These are phyloP conservation scores for Pimpla rufipes DNA, from an alignment of 2,888 invertebrate species.

Conservation along the genomic window DNA sequence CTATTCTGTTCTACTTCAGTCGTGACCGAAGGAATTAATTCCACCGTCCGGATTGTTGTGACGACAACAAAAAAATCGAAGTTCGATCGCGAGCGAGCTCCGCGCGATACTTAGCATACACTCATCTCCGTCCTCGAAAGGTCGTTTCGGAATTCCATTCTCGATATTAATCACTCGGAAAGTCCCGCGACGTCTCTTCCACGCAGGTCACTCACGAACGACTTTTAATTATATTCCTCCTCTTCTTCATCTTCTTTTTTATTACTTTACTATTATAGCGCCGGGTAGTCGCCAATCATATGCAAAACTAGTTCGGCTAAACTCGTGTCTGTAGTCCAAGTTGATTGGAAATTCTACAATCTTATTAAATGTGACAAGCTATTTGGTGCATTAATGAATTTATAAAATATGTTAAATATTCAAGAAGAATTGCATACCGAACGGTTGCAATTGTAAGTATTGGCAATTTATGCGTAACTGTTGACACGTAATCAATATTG, in stretches of 20 bases:
- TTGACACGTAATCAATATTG: no score
- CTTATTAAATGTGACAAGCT: neutral
- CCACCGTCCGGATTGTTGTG: no score
- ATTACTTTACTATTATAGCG: neutral
- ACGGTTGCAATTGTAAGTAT: neutral
- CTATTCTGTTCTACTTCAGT: no score
- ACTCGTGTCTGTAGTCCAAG: neutral
- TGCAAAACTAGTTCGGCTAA: constrained; percentile 9
- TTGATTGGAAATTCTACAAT: neutral
- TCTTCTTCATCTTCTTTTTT: neutral
- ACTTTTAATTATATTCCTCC: constrained; percentile 1
- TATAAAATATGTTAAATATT: neutral
- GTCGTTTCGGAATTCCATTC: constrained; percentile 72
- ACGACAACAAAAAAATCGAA: constrained; percentile 11
- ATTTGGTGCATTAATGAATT: neutral
- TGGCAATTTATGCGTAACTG: neutral
- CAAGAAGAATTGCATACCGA: no score
- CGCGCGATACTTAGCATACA: constrained; percentile 8
- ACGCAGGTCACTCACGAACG: constrained; percentile 1
- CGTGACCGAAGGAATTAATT: no score
- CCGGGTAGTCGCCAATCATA: neutral
- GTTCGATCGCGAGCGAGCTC: constrained; percentile 5
- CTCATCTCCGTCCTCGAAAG: constrained; percentile 73
- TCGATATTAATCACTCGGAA: constrained; percentile 70
- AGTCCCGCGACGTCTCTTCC: constrained; percentile 57